Evolutionary conservation across 1,140 invertebrate genomes (phyloP).

Genomic region (Drosophila repletoides): DNA sequence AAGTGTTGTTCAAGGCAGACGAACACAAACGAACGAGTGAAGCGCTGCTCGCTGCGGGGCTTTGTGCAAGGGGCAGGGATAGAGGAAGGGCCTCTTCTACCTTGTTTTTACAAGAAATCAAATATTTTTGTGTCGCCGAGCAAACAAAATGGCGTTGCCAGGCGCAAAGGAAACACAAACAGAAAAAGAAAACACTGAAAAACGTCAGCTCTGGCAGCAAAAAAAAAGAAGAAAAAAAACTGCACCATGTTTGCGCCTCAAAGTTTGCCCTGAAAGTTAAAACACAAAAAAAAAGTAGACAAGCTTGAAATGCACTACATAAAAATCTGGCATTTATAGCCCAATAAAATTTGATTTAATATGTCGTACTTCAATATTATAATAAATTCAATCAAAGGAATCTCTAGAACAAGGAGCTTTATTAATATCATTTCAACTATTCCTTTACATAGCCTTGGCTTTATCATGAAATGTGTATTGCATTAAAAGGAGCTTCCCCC

Average conservation of each 20-base stretch:
- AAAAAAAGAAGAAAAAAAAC: constrained; percentile 15
- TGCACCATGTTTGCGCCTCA: constrained; percentile 59
- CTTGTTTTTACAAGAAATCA: constrained; percentile 79
- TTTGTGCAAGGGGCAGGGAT: background rate
- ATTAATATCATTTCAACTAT: no score
- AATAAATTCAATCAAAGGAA: no score
- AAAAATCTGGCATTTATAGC: background rate
- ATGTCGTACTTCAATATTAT: no score
- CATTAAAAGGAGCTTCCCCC: no score
- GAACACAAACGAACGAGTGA: constrained; percentile 4
- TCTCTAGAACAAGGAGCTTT: no score
- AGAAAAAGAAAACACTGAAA: no score
- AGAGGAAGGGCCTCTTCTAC: constrained; percentile 34
- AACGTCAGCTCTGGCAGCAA: constrained; percentile 31
- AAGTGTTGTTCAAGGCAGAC: constrained; percentile 74
- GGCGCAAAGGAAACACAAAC: constrained; percentile 53
- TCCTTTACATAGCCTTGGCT: no score
- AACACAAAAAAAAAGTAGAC: constrained; percentile 17
- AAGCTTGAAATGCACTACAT: constrained; percentile 24
- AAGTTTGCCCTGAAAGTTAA: constrained; percentile 62
- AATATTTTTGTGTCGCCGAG: constrained; percentile 79
- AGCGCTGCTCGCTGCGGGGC: constrained; percentile 7
- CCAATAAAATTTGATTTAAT: no score
- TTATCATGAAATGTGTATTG: no score
- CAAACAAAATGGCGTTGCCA: constrained; percentile 79